Evolutionary conservation across 1,140 invertebrate species (phyloP), one percentile per base, ranked within the genome.

Genomic region (Babylonia areolata): DNA sequence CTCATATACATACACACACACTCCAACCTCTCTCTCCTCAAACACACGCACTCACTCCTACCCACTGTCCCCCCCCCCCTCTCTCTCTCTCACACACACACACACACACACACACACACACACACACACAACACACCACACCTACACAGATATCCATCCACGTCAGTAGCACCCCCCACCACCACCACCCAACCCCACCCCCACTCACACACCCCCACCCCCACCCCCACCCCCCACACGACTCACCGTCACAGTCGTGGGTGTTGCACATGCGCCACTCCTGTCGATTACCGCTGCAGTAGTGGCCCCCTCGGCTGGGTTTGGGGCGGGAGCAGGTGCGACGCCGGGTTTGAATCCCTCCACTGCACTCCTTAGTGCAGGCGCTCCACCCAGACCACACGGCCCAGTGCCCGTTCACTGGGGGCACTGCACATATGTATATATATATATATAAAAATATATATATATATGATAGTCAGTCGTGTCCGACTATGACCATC

Each of bases 201-300:
- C 23, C 58, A 15, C 28, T 64, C 58, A 15, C 28, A 12, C 58
- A 3, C 28, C 23, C 58, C 20, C 28, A 12, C 58, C 20, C 28
- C 28, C 2, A 6, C 28, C 28, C 2, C 23, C 0, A 23, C 33
- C 35, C 58, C 5, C 28, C 28, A 0, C 23, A 5, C 28, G 9
- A 35, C 86, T 80, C 89, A 92, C 92, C 90, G 87, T 84, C 80
- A 90, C 92, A 93, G 39, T 86, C 82, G 11, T 89, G 89, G 35
- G 90, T 91, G 89, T 93, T 93, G 85, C 92, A 93, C 90, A 91
- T 91, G 75, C 92, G 87, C 91, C 89, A 91, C 79, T 93, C 91
- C 73, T 93, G 87, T 42, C 69, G 88, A 84, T 92, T 91, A 2
- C 93, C 92, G 1, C 86, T 81, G 89, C 93, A 94, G 0, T 85